Conservation (phyloP, 2,888 invertebrate genomes). For the Andrena flavipes region DNA sequence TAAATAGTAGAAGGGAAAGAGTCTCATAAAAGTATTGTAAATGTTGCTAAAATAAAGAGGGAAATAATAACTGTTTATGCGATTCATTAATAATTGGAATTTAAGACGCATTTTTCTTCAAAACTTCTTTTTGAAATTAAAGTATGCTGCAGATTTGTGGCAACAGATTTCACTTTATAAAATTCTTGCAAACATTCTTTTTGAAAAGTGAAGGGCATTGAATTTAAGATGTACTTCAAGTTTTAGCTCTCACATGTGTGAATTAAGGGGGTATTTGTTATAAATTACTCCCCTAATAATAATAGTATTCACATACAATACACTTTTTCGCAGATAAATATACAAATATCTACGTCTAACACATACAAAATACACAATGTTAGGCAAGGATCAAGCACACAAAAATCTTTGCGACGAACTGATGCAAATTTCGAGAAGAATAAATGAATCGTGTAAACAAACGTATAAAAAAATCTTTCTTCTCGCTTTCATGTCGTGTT, state of each 20-base stretch:
- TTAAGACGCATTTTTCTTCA: not conserved
- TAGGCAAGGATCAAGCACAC: constrained; percentile 17
- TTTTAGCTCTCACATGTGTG: not conserved
- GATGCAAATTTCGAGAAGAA: not conserved
- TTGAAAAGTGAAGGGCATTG: not conserved
- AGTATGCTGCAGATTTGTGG: not conserved
- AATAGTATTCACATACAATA: not conserved
- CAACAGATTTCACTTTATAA: not conserved
- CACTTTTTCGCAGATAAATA: not conserved
- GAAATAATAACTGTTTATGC: too few species aligned
- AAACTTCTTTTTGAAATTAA: too few species aligned
- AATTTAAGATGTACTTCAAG: not conserved
- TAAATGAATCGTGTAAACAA: not conserved
- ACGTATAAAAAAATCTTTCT: not conserved
- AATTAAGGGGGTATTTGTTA: too few species aligned
- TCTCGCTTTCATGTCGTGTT: too few species aligned
- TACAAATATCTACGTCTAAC: not conserved
- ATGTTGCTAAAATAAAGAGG: too few species aligned
- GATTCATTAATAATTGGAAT: not conserved
- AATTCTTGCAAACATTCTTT: not conserved
- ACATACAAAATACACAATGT: not conserved
- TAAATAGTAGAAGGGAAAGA: too few species aligned
- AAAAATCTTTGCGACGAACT: not conserved
- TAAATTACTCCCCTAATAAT: not conserved
- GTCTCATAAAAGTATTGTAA: too few species aligned